These are phyloP conservation scores for Iguana delicatissima DNA, from an alignment of 2,797 vertebrate genomes.

Conservation along the genomic window DNA sequence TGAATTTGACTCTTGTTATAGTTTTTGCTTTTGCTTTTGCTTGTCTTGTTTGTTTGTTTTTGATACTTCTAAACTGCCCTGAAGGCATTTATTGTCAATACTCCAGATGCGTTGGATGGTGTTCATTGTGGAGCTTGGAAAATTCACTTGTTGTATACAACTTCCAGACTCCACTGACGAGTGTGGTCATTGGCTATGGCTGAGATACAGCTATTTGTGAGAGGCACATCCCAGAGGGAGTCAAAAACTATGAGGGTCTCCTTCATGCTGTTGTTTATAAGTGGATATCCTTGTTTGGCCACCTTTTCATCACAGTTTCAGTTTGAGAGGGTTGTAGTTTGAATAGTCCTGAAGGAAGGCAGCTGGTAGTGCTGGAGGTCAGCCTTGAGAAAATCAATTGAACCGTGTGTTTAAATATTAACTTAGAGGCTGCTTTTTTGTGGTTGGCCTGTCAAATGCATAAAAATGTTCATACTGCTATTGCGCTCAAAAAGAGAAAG, in stretches of 20 bases:
- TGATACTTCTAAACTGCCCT: no score
- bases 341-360: neutral
- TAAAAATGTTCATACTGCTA: slow-evolving; percentile 44
- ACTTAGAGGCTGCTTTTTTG: neutral
- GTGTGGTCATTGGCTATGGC: no score
- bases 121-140: neutral
- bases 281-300: neutral
- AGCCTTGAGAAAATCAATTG: neutral
- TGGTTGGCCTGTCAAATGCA: neutral
- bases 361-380: neutral
- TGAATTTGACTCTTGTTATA: neutral
- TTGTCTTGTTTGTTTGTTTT: neutral
- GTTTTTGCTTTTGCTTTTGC: neutral
- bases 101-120: no score
- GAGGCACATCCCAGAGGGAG: neutral
- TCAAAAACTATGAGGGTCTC: neutral
- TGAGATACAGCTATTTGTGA: neutral
- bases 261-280: neutral
- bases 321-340: neutral
- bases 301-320: neutral
- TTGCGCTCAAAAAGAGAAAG: neutral
- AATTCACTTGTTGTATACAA: no score
- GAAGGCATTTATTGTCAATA: neutral
- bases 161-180: neutral
- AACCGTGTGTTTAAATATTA: slow-evolving; percentile 49